Percentiles rank a stretch among this genome's conserved stretches.
phyloP scores from a whole-genome alignment of 2,797 vertebrate species.

The Sebastes trivittatus region DNA sequence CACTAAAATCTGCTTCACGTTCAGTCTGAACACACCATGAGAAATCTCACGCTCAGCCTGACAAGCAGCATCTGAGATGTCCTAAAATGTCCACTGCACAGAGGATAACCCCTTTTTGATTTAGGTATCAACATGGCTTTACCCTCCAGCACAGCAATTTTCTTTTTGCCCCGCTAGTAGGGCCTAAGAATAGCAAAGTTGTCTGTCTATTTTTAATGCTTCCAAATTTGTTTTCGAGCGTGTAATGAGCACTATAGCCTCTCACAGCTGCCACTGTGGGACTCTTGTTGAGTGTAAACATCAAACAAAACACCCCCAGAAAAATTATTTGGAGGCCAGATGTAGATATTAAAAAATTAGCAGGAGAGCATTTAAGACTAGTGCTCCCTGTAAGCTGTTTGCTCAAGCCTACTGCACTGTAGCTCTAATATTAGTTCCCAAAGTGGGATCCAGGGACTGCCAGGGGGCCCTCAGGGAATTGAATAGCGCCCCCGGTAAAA shows the following conservation, averaged over 20 bases:
- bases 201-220: constrained; percentile 33
- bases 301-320: constrained; percentile 31
- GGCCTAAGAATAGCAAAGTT: constrained; percentile 29
- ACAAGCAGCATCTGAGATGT: not conserved
- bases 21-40: not conserved
- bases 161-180: not conserved
- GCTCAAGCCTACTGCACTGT: constrained; percentile 25
- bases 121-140: not conserved
- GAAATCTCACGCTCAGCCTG: not conserved
- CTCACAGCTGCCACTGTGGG: constrained; percentile 4
- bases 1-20: not conserved
- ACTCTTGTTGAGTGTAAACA: constrained; percentile 48
- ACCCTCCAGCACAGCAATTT: not conserved
- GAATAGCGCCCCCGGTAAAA: constrained; percentile 47
- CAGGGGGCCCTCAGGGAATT: constrained; percentile 43
- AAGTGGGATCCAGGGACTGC: constrained; percentile 48
- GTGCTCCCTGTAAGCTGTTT: constrained; percentile 53
- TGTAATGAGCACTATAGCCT: constrained; percentile 41
- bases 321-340: constrained; percentile 25
- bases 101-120: not conserved
- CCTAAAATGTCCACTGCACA: not conserved
- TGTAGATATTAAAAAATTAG: constrained; percentile 44
- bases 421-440: constrained; percentile 48
- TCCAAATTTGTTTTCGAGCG: constrained; percentile 31
- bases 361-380: constrained; percentile 39